phyloP scores from a whole-genome alignment of 2,888 invertebrate genomes.

The Sympetrum striolatum region DNA sequence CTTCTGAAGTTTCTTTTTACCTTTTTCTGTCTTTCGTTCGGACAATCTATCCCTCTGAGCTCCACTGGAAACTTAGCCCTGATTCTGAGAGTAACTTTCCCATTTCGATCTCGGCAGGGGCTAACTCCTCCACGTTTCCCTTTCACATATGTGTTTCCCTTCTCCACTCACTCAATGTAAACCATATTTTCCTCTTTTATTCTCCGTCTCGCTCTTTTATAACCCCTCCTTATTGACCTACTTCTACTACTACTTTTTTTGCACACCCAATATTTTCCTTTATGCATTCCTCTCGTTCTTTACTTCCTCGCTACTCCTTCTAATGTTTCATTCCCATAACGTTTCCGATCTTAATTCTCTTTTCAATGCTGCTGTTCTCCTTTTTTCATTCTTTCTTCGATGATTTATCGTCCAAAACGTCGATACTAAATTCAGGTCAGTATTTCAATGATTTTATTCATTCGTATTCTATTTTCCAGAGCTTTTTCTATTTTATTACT shows the following conservation, averaged over 20 bases:
- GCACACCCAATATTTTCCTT: neutral
- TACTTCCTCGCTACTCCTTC: too few species aligned
- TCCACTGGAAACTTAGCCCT: constrained; percentile 22
- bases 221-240: neutral
- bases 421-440: too few species aligned
- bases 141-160: neutral
- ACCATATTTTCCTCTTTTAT: neutral
- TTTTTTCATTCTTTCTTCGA: too few species aligned
- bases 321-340: too few species aligned
- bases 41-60: neutral
- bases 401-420: too few species aligned
- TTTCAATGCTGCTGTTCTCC: too few species aligned
- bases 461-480: too few species aligned
- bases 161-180: neutral
- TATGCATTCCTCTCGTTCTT: neutral
- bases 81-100: constrained; percentile 38
- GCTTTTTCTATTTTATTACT: too few species aligned
- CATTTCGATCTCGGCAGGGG: constrained; percentile 18
- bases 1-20: neutral
- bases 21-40: neutral
- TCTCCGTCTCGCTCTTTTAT: neutral
- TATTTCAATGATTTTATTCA: too few species aligned
- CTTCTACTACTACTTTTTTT: neutral
- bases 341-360: too few species aligned
- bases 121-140: too few species aligned